Evolutionary conservation across 2,888 invertebrate species (phyloP), one percentile per base, ranked within the genome.

Genomic region (Brassicogethes aeneus): DNA sequence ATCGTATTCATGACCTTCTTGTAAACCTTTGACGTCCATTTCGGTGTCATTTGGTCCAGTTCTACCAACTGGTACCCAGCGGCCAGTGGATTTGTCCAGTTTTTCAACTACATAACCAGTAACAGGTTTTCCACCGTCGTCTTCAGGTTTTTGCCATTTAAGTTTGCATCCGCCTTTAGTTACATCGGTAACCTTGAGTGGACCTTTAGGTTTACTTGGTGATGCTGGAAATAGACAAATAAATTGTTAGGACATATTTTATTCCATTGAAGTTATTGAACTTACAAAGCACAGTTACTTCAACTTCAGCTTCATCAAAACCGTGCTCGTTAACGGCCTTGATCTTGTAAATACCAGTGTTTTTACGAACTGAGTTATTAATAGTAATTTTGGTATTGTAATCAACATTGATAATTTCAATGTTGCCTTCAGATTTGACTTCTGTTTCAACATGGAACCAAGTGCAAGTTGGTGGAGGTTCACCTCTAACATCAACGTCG

Each of bases 101-200:
- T 95, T 95, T 64, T 95, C 97, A 0, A 97, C 85, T 47, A 87
- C 83, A 63, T 95, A 95, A 44, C 85, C 89, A n/a, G 86, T 86
- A 14, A 91, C 77, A 8, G 92, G 92, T 68, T 88, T 88, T 56
- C 96, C 96, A 56, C 93, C 94, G 68, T 94, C 93, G 63, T 95
- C 91, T 56, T 91, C 88, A 1, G 94, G 94, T 57, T 92, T 91
- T 56, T 90, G 83, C 94, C 94, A 95, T 51, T 86, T 81, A 37
- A 95, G 72, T 62, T 92, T 92, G 66, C 89, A 89, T 39, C 90
- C 85, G 52, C 84, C 83, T 66, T 92, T 92, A 29, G 89, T 90
- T 15, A 95, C 84, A 57, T 94, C 90, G 0, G 80, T 71, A 8
- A 91, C 90, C 68, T 90, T 85, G 3, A 95, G 73, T 2, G 94